Percentiles rank a stretch among this genome's conserved stretches.
These are phyloP conservation scores for Orchesellides sinensis DNA, from an alignment of 2,888 invertebrate species.

Conservation along the genomic window DNA sequence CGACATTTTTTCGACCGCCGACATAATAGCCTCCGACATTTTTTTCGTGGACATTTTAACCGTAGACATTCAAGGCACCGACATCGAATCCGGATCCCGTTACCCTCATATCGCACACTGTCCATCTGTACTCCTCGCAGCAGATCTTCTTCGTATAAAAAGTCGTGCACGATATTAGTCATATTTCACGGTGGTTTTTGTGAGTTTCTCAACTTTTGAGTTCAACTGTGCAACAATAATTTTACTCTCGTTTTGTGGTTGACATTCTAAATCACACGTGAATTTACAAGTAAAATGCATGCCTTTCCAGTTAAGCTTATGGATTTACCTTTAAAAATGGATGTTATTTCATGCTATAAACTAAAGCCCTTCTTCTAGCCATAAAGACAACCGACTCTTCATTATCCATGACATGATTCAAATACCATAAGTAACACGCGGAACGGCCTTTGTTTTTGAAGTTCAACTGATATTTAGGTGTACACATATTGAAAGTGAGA, in stretches of 20 bases:
- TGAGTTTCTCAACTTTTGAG: not conserved
- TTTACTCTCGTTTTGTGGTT: not conserved
- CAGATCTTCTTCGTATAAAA: no score
- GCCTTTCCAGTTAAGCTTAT: not conserved
- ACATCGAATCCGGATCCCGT: no score
- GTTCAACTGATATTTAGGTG: not conserved
- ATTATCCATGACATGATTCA: conserved; percentile 32
- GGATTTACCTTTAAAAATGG: no score
- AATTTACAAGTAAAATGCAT: not conserved
- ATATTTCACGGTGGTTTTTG: not conserved
- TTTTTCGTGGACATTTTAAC: no score
- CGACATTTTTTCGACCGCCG: no score
- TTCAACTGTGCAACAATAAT: not conserved
- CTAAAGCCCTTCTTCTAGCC: not conserved
- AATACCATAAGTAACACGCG: conserved; percentile 6
- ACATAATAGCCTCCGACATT: no score
- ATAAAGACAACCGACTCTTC: not conserved
- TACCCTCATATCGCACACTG: no score
- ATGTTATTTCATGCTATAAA: no score
- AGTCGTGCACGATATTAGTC: not conserved
- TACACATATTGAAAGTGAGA: no score
- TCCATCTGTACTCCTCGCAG: no score
- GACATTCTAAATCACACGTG: not conserved
- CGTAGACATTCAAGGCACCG: no score
- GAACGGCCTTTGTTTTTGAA: conserved; percentile 38